Conservation (phyloP, 2,888 invertebrate genomes). For the Hirtodrosophila cameraria region DNA sequence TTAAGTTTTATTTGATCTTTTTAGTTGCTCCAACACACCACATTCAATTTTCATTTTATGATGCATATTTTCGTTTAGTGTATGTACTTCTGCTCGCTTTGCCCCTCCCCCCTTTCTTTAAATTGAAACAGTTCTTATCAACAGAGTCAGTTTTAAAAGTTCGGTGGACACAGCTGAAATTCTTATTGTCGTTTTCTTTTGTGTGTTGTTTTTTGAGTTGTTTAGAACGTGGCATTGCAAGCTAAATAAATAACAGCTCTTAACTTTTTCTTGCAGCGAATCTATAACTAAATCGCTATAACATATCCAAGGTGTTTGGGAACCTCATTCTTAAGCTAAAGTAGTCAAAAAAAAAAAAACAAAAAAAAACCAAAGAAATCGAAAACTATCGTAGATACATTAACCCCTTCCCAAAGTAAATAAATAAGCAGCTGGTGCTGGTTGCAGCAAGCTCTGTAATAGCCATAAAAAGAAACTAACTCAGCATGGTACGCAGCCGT, state of each 20-base stretch:
- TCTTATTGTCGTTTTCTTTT: slow-evolving; percentile 55
- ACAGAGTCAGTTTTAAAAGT: slow-evolving; percentile 47
- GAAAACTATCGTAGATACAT: slow-evolving; percentile 45
- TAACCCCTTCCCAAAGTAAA: slow-evolving; percentile 40
- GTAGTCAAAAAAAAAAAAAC: slow-evolving; percentile 33
- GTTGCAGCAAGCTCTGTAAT: slow-evolving; percentile 34
- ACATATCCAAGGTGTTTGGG: slow-evolving; percentile 62
- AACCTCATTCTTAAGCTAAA: slow-evolving; percentile 36
- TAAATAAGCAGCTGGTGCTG: slow-evolving; percentile 55
- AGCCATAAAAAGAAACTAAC: slow-evolving; percentile 46
- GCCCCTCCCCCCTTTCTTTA: slow-evolving; percentile 4
- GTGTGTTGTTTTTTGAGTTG: slow-evolving; percentile 44
- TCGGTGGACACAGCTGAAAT: slow-evolving; percentile 64
- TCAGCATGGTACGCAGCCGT: slow-evolving; percentile 80
- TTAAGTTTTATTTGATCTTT: no score
- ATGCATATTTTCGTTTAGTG: slow-evolving; percentile 40
- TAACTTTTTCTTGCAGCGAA: slow-evolving; percentile 70
- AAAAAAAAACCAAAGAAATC: slow-evolving; percentile 14
- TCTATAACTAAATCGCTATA: slow-evolving; percentile 55
- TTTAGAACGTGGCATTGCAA: slow-evolving; percentile 58
- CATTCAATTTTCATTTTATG: no score
- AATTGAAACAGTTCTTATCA: slow-evolving; percentile 41
- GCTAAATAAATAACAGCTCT: slow-evolving; percentile 52
- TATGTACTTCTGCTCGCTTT: slow-evolving; percentile 10
- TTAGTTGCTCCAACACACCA: no score